These are phyloP conservation scores for Grapholita molesta DNA, from an alignment of 1,140 invertebrate genomes.

Conservation along the genomic window DNA sequence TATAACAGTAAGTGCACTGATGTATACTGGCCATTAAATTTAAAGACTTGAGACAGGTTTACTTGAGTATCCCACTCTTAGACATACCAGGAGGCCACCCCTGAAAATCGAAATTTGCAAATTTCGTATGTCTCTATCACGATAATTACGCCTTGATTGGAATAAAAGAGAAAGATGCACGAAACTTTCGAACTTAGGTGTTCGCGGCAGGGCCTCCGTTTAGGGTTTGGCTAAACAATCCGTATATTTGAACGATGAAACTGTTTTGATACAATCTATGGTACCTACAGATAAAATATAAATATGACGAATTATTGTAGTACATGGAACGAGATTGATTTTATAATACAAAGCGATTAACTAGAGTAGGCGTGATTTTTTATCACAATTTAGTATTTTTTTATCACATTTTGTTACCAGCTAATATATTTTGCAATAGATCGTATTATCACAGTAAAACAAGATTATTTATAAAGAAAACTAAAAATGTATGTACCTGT, in stretches of 20 bases:
- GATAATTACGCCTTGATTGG: too few species aligned
- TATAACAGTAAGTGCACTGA: neutral
- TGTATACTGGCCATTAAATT: neutral
- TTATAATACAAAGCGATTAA: neutral
- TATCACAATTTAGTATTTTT: constrained; percentile 3
- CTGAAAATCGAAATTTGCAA: too few species aligned
- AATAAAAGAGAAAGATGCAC: too few species aligned
- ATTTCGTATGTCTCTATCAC: too few species aligned
- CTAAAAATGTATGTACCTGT: neutral
- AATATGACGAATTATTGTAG: neutral
- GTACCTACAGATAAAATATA: neutral
- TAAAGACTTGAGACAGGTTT: neutral
- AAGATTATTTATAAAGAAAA: constrained; percentile 5
- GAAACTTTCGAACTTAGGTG: too few species aligned
- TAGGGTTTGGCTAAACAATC: neutral
- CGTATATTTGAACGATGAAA: neutral
- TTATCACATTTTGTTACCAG: constrained; percentile 14
- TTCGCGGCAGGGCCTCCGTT: too few species aligned
- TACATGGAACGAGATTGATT: neutral
- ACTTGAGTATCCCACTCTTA: neutral
- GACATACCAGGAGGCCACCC: too few species aligned
- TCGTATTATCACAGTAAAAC: neutral
- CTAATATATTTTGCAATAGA: constrained; percentile 11
- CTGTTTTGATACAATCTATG: neutral
- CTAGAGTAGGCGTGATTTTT: neutral